Conservation (phyloP, 2,888 invertebrate genomes). For the Luperina nickerlii region DNA sequence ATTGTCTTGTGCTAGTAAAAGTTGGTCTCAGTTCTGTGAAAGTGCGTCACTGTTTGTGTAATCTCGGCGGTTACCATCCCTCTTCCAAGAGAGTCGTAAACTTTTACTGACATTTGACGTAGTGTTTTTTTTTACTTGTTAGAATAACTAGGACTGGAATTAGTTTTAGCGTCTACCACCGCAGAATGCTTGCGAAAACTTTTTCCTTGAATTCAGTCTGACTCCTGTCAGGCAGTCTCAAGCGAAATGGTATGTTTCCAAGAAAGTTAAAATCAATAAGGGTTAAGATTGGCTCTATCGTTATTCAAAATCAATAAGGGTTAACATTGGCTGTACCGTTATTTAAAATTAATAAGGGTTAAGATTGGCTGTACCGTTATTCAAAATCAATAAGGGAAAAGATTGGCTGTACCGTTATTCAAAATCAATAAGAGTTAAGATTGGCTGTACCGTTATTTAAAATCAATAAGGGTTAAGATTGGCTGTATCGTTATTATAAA, state of each 20-base stretch:
- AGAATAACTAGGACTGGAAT: background rate
- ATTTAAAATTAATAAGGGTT: too few species aligned
- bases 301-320: background rate
- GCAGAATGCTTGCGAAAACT: background rate
- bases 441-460: too few species aligned
- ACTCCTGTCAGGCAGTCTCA: background rate
- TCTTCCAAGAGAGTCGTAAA: background rate
- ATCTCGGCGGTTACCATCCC: background rate
- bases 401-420: background rate
- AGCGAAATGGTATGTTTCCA: background rate
- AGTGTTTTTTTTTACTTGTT: background rate
- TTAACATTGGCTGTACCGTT: too few species aligned
- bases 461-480: background rate
- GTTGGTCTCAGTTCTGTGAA: background rate
- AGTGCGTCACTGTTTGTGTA: background rate
- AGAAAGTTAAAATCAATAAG: background rate
- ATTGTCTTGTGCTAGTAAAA: background rate
- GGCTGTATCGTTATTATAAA: background rate
- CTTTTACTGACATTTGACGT: slow-evolving; percentile 20
- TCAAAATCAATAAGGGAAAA: background rate
- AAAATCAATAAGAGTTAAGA: too few species aligned
- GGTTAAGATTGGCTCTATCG: background rate
- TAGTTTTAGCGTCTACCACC: background rate
- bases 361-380: too few species aligned
- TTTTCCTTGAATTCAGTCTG: background rate